Percentiles rank a stretch among this genome's conserved stretches.
Evolutionary conservation across 1,140 invertebrate species (phyloP).

Genomic region (Hesperophylax magnus): DNA sequence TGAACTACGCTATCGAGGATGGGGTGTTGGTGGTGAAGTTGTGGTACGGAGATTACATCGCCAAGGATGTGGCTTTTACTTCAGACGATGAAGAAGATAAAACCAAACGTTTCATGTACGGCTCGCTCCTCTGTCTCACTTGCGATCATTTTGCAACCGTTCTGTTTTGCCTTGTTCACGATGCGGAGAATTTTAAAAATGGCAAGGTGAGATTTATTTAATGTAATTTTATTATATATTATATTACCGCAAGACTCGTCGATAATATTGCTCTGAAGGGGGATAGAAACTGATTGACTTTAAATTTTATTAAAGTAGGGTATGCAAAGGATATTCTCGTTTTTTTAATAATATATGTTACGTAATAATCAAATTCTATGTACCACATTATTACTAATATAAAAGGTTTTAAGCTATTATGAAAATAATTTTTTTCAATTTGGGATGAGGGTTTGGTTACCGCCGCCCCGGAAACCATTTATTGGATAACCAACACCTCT

Average conservation of each 20-base stretch:
- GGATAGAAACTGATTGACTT: neutral
- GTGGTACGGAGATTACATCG: constrained; percentile 6
- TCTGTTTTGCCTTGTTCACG: constrained; percentile 76
- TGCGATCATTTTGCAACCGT: constrained; percentile 77
- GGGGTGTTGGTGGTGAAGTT: constrained; percentile 12
- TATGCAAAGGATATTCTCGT: neutral
- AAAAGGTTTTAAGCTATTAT: too few species aligned
- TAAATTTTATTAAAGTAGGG: neutral
- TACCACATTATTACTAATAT: too few species aligned
- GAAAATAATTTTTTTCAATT: too few species aligned
- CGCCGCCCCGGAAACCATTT: too few species aligned
- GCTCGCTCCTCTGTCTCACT: constrained; percentile 81
- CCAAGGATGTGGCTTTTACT: too few species aligned
- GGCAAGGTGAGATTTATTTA: constrained; percentile 70
- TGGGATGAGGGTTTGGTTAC: too few species aligned
- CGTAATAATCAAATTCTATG: too few species aligned
- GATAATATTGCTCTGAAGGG: neutral
- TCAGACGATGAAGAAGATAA: neutral
- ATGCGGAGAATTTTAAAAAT: constrained; percentile 70
- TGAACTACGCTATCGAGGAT: neutral
- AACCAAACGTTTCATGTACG: constrained; percentile 75
- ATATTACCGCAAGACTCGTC: too few species aligned
- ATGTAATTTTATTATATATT: too few species aligned
- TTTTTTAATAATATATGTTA: too few species aligned
- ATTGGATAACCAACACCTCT: too few species aligned